phyloP scores from a whole-genome alignment of 2,113 vertebrate species.

The Zosterops hypoxanthus region DNA sequence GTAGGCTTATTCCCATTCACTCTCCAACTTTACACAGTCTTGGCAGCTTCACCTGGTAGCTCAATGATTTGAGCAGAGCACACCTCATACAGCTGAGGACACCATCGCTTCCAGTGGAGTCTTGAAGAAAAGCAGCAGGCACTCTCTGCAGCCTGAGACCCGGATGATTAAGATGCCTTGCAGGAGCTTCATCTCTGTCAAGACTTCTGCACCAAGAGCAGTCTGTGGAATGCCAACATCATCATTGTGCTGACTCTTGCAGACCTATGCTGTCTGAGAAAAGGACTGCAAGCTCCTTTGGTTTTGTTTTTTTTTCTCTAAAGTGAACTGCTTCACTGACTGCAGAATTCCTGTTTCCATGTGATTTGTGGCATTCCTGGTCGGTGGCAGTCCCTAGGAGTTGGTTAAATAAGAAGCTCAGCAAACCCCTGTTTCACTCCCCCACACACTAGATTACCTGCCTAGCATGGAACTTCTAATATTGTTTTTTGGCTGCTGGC shows the following conservation, averaged over 20 bases:
- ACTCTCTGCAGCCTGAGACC: neutral
- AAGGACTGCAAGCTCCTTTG: neutral
- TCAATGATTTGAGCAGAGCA: neutral
- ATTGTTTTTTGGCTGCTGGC: neutral
- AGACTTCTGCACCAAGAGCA: neutral
- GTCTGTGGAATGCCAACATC: neutral
- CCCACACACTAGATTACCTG: neutral
- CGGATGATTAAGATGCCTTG: neutral
- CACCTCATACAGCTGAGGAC: neutral
- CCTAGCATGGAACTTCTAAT: neutral
- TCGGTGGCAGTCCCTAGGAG: neutral
- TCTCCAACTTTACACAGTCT: neutral
- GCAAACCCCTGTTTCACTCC: neutral
- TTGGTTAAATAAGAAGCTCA: neutral
- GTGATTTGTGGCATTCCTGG: neutral
- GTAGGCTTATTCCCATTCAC: neutral
- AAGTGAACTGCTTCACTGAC: neutral
- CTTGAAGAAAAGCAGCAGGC: neutral
- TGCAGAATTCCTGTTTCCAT: neutral
- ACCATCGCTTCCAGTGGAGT: neutral
- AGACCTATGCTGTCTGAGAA: neutral
- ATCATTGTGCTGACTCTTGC: neutral
- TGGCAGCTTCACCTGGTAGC: neutral
- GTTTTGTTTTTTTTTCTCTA: neutral
- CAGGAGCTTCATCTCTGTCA: neutral